phyloP scores from a whole-genome alignment of 2,888 invertebrate species.

The Unio delphinus region DNA sequence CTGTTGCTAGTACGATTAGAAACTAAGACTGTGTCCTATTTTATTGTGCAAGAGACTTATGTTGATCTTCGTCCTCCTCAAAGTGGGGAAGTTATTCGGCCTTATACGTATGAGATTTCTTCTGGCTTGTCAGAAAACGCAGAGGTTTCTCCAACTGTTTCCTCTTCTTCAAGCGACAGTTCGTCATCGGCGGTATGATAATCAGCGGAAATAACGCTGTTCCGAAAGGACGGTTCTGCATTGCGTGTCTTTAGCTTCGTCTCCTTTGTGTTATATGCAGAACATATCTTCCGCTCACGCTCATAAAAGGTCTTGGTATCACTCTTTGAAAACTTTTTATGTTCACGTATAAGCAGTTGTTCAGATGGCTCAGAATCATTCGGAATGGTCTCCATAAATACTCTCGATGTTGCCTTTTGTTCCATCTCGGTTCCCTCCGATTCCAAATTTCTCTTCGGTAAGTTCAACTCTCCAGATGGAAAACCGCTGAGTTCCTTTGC shows the following conservation, averaged over 20 bases:
- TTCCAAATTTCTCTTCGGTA: slow-evolving; percentile 11
- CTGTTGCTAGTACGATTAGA: no score
- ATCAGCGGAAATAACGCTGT: slow-evolving; percentile 19
- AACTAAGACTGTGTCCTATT: no score
- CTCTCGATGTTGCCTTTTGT: slow-evolving; percentile 8
- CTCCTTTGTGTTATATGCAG: no score
- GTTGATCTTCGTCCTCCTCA: no score
- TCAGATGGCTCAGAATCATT: slow-evolving; percentile 18
- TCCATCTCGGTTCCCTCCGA: slow-evolving; percentile 9
- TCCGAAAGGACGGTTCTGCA: slow-evolving; percentile 7
- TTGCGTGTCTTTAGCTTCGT: slow-evolving; percentile 1
- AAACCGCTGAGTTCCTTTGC: slow-evolving; percentile 41
- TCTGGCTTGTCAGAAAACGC: no score
- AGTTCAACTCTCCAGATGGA: slow-evolving; percentile 13
- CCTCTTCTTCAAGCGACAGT: not conserved
- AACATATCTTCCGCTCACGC: not conserved
- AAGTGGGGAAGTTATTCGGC: no score
- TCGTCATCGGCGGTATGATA: slow-evolving; percentile 31
- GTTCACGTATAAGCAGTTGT: slow-evolving; percentile 21
- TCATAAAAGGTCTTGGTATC: not conserved
- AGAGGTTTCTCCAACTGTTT: not conserved
- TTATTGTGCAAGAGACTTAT: no score
- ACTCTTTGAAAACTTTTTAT: not conserved
- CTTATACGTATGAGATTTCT: no score
- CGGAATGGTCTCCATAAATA: slow-evolving; percentile 19